Conservation (phyloP, 2,888 invertebrate genomes). For the Theristus sp. region DNA sequence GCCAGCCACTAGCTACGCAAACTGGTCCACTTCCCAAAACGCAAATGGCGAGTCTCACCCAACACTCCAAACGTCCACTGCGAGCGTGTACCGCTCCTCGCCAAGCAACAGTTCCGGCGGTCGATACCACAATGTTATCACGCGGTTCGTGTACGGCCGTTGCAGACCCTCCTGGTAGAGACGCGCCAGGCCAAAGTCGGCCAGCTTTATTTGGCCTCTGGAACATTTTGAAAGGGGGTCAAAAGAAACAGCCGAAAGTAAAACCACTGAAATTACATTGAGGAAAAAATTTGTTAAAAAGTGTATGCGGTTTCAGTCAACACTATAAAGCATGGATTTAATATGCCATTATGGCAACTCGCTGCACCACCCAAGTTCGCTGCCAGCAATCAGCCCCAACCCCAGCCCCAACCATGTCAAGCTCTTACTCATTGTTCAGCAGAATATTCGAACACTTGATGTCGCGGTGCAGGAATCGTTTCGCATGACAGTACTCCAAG, state of each 20-base stretch:
- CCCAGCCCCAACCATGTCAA: slow-evolving; percentile 9
- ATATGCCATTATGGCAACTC: too few species aligned
- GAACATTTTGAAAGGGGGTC: too few species aligned
- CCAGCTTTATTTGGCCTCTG: slow-evolving; percentile 95
- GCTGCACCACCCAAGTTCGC: too few species aligned
- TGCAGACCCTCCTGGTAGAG: slow-evolving; percentile 83
- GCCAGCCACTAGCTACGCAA: too few species aligned
- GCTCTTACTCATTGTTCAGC: slow-evolving; percentile 91
- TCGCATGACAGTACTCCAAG: slow-evolving; percentile 86
- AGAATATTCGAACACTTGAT: slow-evolving; percentile 98
- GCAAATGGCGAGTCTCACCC: slow-evolving; percentile 42
- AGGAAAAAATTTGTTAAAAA: not conserved
- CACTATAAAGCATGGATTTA: too few species aligned
- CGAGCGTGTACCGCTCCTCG: slow-evolving; percentile 88
- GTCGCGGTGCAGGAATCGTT: slow-evolving; percentile 91
- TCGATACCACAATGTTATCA: slow-evolving; percentile 91
- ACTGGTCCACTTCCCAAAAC: too few species aligned
- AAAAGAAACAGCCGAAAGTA: too few species aligned
- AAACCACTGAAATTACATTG: too few species aligned
- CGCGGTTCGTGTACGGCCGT: slow-evolving; percentile 92
- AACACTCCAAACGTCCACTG: slow-evolving; percentile 97
- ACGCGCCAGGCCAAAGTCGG: slow-evolving; percentile 90
- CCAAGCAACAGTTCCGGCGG: slow-evolving; percentile 89
- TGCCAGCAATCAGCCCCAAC: too few species aligned
- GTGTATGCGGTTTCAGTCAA: too few species aligned